Base-by-base conservation (phyloP, 1,140 invertebrate genomes). In the Tetramorium simillimum region DNA sequence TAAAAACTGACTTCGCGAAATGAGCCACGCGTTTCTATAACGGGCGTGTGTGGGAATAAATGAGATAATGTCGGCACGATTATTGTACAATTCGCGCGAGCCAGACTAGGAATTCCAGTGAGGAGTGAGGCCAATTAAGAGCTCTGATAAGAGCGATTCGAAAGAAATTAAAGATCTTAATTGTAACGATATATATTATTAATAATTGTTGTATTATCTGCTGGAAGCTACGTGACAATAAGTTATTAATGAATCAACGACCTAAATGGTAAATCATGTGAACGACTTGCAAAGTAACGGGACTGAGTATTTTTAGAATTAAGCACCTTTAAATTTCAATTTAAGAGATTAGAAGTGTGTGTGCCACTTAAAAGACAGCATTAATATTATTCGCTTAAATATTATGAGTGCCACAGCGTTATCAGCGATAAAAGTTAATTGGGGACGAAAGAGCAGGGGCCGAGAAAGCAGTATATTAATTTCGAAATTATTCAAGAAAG, bases 111-210 rank as follows among this genome's bases (percentile, higher is more conserved):
- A 18, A 24, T 69, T 37, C 14, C 53, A 51, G 18, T 3, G 62
- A 80, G 46, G 14, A n/a, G 18, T 9, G 1, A 43, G n/a, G 5
- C 21, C n/a, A 65, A 81, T 81, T 70, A 81, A 70, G 33, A 40
- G 14, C 33, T 28, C 10, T 18, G 37, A 69, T 67, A 33, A 37
- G n/a, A 33, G 53, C 37, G 6, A 76, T 28, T 14, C 33, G 14
- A 76, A 62, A 62, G 40, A 37, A 80, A 40, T 67, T 58, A 3
- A 46, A 7, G 10, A 21, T 77, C 37, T 62, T 21, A 43, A 33
- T 12, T 1, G 4, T 24, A 67, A 40, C 33, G n/a, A 14, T 80
- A 40, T 63, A n/a, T 72, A 80, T 33, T 78, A 49, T 18, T 24
- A 67, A 2, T 18, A 37, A 69, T 14, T 33, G 33, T 33, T 65